These are phyloP conservation scores for Gonatopus flavifemur DNA, from an alignment of 1,140 invertebrate genomes.

Conservation along the genomic window DNA sequence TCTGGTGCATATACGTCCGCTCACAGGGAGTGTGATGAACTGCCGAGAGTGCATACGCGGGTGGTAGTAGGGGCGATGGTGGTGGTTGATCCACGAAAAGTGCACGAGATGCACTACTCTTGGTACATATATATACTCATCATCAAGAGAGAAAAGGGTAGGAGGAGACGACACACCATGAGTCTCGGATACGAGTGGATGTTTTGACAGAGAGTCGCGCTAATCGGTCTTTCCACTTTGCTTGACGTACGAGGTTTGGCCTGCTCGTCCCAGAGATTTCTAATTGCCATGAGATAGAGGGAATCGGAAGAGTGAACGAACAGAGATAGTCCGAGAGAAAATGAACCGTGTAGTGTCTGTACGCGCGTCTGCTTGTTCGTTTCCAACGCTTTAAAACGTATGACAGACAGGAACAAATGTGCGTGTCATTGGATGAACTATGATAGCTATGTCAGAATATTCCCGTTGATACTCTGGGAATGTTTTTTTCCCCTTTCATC, in stretches of 20 bases:
- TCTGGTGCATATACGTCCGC: conserved; percentile 23
- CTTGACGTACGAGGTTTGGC: conserved; percentile 26
- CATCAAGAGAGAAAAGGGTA: conserved; percentile 11
- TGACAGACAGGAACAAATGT: too few species aligned
- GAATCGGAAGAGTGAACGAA: conserved; percentile 3
- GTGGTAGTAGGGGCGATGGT: too few species aligned
- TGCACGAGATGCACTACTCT: conserved; percentile 34
- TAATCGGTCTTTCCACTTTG: conserved; percentile 55
- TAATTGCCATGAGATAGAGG: conserved; percentile 21
- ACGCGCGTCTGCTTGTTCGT: too few species aligned
- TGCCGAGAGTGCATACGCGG: conserved; percentile 44
- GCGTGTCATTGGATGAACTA: too few species aligned
- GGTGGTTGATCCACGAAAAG: conserved; percentile 46
- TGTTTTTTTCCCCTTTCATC: too few species aligned
- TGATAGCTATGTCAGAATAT: too few species aligned
- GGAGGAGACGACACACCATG: conserved; percentile 1
- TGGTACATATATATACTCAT: conserved; percentile 21
- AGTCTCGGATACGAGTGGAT: conserved; percentile 35
- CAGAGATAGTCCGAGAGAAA: too few species aligned
- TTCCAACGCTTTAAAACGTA: too few species aligned
- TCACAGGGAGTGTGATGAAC: conserved; percentile 47
- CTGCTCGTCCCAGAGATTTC: conserved; percentile 24
- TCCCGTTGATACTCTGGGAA: too few species aligned
- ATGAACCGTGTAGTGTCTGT: too few species aligned
- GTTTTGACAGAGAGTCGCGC: conserved; percentile 54